Evolutionary conservation across 1,140 invertebrate genomes (phyloP), one percentile per base, ranked within the genome.

Genomic region (Drosophila nasuta): DNA sequence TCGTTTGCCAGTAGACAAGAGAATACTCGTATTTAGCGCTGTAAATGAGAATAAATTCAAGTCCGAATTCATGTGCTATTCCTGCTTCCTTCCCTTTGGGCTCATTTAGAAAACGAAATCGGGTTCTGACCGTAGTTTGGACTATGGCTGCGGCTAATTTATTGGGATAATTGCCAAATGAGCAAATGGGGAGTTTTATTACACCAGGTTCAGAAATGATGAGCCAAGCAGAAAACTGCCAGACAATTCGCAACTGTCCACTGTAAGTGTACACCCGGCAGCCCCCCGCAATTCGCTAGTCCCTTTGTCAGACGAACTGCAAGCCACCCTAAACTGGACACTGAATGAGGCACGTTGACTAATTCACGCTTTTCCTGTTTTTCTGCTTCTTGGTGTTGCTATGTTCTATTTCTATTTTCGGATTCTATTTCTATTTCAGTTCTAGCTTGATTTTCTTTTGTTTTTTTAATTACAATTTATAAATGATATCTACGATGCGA

Each of bases 81-180:
- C 7, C 2, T 13, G 3, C 17, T 25, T 54, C 30, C 30, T 33
- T 13, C 35, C 35, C 54, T 38, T 25, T 20, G 33, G 54, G 35
- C 10, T 57, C 54, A 57, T 57, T 57, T 57, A 41, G 33, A 20
- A 35, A 57, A 57, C 35, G 33, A 8, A 11, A 11, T 28, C 48
- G 28, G 30, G 15, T 13, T 20, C 1, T 35, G 51, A 41, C 33
- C 30, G 64, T 64, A 63, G 48, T 59, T 64, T 59, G 15, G 13
- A n/a, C 51, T 28, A 15, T 10, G 35, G 35, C 48, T 54, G 35
- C 75, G 80, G 62, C 62, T 85, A 85, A 85, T 85, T 85, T 83
- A 85, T 85, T 82, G 81, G 81, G 81, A 85, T 85, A 85, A 85
- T 85, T 85, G 81, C 77, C 81, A 85, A 85, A 83, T 80, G 81